Evolutionary conservation across 1,140 invertebrate species (phyloP).

Genomic region (Leptestheria dahalacensis): DNA sequence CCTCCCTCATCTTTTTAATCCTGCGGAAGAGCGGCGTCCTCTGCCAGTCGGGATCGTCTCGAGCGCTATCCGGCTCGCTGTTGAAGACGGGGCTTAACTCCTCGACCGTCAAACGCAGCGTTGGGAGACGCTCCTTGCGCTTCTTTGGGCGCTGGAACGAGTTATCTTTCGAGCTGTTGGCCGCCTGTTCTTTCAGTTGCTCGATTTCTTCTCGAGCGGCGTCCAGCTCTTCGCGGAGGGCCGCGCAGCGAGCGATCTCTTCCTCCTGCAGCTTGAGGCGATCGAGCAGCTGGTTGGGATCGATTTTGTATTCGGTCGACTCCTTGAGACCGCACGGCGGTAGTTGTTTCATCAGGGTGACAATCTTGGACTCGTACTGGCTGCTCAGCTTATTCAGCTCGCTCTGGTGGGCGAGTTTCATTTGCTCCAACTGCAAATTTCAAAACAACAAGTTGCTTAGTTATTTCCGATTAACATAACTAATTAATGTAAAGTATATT

Average conservation of each 20-base stretch:
- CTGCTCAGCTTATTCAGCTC: constrained; percentile 3
- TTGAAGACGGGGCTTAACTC: background rate
- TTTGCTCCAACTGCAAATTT: background rate
- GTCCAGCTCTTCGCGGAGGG: background rate
- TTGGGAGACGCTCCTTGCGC: background rate
- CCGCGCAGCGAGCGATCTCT: background rate
- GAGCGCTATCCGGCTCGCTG: background rate
- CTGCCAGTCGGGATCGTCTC: constrained; percentile 16
- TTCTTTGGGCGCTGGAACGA: background rate
- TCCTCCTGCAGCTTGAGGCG: background rate
- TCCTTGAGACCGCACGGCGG: background rate
- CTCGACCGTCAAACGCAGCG: background rate
- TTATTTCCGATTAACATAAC: background rate
- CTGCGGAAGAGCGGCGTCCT: constrained; percentile 13
- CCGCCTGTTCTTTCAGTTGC: background rate
- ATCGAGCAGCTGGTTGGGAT: background rate
- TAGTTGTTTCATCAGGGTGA: constrained; percentile 7
- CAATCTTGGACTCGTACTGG: constrained; percentile 9
- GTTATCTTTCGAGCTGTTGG: background rate
- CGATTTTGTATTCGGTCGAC: background rate
- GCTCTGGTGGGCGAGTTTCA: constrained; percentile 1
- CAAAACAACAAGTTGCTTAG: background rate
- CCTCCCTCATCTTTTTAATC: constrained; percentile 12
- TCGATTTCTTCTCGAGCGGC: constrained; percentile 1
- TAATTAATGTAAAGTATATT: background rate